Percentiles rank a stretch among this genome's conserved stretches.
Conservation (phyloP, 2,113 vertebrate genomes). For the Marmota flaviventris region DNA sequence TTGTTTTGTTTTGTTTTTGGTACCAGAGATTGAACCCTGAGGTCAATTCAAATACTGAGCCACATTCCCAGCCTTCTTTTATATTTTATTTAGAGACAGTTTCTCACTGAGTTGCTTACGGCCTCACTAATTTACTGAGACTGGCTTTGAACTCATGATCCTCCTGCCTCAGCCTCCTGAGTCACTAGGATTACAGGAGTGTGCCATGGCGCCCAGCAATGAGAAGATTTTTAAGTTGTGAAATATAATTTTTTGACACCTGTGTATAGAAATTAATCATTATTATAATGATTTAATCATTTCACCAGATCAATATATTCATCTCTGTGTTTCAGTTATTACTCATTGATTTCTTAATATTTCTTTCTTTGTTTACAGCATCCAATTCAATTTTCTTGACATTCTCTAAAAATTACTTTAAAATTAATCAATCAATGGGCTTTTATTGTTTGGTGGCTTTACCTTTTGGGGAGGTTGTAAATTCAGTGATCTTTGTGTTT, state of each 20-base stretch:
- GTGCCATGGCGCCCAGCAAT: neutral
- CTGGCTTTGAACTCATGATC: too few relatives aligned
- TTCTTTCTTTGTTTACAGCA: conserved; percentile 26
- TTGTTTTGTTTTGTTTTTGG: too few relatives aligned
- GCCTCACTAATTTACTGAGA: too few relatives aligned
- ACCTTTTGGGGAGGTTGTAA: neutral
- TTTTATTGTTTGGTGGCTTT: neutral
- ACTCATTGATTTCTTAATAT: conserved; percentile 36
- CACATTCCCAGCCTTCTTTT: too few relatives aligned
- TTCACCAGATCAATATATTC: conserved; percentile 24
- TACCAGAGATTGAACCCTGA: too few relatives aligned
- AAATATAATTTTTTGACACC: neutral
- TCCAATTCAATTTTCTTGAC: neutral
- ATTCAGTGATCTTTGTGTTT: neutral
- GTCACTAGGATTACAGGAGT: too few relatives aligned
- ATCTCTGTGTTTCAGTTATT: neutral
- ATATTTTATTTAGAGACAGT: too few relatives aligned
- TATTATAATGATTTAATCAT: neutral
- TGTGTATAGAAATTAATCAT: neutral
- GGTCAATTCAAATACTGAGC: too few relatives aligned
- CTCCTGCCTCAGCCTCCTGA: too few relatives aligned
- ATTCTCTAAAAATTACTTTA: conserved; percentile 37
- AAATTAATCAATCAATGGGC: neutral
- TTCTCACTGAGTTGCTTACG: too few relatives aligned
- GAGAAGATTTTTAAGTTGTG: neutral